A percentile compares a stretch with the other conserved stretches of the same genome.
These are phyloP conservation scores for Heliothis virescens DNA, from an alignment of 1,140 invertebrate genomes.

Conservation along the genomic window DNA sequence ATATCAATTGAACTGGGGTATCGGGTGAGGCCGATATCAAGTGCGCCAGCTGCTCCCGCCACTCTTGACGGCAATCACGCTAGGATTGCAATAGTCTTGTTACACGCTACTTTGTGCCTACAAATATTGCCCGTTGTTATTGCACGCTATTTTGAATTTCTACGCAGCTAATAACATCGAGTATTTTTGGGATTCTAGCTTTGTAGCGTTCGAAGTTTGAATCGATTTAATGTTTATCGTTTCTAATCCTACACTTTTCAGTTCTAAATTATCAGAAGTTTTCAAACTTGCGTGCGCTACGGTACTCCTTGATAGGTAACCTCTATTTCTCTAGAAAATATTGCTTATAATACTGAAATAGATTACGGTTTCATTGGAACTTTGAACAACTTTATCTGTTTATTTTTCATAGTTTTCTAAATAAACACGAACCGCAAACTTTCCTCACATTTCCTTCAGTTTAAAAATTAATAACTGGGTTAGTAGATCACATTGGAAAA, in stretches of 20 bases:
- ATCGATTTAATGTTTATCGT: slow-evolving; percentile 12
- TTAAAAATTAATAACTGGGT: slow-evolving; percentile 22
- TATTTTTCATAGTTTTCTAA: slow-evolving; percentile 12
- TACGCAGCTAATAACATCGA: slow-evolving; percentile 32
- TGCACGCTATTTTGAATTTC: slow-evolving; percentile 34
- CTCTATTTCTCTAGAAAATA: background rate
- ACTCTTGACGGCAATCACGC: slow-evolving; percentile 33
- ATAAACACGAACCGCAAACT: background rate
- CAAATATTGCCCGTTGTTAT: slow-evolving; percentile 29
- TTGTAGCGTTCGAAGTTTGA: background rate
- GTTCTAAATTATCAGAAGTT: background rate
- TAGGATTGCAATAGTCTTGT: slow-evolving; percentile 21
- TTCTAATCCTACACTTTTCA: background rate
- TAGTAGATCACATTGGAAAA: slow-evolving; percentile 10
- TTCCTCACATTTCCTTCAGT: background rate
- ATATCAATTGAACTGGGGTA: slow-evolving; percentile 62
- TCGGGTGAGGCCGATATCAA: slow-evolving; percentile 48
- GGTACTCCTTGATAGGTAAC: background rate
- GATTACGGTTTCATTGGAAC: background rate
- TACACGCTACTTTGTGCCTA: slow-evolving; percentile 3
- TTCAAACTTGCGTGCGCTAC: background rate
- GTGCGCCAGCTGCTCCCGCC: background rate
- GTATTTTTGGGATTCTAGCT: slow-evolving; percentile 22
- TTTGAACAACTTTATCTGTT: background rate
- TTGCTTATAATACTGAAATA: background rate